Conservation (phyloP, 1,140 invertebrate genomes). For the Dendrolimus punctatus region DNA sequence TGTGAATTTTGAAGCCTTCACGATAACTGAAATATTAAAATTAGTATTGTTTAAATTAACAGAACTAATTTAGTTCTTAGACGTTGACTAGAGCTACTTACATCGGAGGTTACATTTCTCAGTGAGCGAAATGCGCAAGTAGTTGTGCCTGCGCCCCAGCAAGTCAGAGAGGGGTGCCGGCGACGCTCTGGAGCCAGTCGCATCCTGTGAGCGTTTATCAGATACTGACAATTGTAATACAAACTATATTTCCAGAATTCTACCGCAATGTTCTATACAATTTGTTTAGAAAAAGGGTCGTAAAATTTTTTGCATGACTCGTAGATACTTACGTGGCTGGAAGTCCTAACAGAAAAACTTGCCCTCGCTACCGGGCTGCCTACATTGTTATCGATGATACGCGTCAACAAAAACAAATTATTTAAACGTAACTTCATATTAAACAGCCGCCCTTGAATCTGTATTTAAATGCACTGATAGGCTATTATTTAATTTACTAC, state of each 20-base stretch:
- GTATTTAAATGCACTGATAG: too few relatives aligned
- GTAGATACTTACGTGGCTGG: neutral
- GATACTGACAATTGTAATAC: too few relatives aligned
- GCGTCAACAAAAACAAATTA: slow-evolving; percentile 5
- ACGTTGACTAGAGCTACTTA: slow-evolving; percentile 18
- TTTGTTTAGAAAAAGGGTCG: neutral
- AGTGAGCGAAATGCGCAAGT: slow-evolving; percentile 95
- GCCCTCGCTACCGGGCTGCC: slow-evolving; percentile 18
- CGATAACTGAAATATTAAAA: too few relatives aligned
- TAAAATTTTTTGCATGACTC: neutral
- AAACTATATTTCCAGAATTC: too few relatives aligned
- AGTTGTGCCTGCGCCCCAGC: slow-evolving; percentile 92
- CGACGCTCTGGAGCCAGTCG: slow-evolving; percentile 56
- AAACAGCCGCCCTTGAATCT: neutral
- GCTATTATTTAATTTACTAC: too few relatives aligned
- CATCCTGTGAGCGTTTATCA: too few relatives aligned
- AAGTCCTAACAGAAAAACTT: slow-evolving; percentile 18
- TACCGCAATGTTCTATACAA: too few relatives aligned
- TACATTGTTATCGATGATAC: neutral
- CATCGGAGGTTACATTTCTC: slow-evolving; percentile 98
- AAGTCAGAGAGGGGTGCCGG: slow-evolving; percentile 79
- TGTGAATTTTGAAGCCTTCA: too few relatives aligned
- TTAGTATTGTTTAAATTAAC: too few relatives aligned
- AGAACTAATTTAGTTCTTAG: too few relatives aligned
- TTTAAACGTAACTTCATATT: slow-evolving; percentile 4